phyloP scores from a whole-genome alignment of 1,140 invertebrate species.

The Meloidogyne floridensis region DNA sequence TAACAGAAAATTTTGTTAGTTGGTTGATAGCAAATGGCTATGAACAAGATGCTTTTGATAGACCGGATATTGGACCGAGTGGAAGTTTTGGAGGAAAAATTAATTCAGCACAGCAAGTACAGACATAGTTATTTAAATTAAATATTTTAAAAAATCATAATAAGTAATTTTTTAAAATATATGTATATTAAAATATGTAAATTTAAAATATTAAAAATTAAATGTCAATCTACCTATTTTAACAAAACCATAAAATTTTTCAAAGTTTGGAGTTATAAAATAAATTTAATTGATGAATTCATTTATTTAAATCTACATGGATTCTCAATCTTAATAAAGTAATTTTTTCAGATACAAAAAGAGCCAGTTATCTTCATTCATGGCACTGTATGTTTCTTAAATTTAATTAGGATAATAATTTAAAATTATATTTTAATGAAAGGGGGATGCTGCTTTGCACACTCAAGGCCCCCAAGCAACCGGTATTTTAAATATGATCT shows the following conservation, averaged over 20 bases:
- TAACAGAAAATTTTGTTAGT: slow-evolving; percentile 62
- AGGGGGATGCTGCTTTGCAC: slow-evolving; percentile 62
- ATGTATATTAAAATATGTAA: too few relatives aligned
- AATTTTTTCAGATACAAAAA: slow-evolving; percentile 45
- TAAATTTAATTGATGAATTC: too few relatives aligned
- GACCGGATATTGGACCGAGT: slow-evolving; percentile 64
- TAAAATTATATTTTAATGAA: slow-evolving; percentile 17
- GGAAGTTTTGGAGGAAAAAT: slow-evolving; percentile 62
- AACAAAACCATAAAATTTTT: too few relatives aligned
- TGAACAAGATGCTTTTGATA: slow-evolving; percentile 60
- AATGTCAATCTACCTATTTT: too few relatives aligned
- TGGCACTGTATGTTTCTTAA: slow-evolving; percentile 23
- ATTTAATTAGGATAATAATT: too few relatives aligned
- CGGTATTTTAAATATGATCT: slow-evolving; percentile 25
- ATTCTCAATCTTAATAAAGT: too few relatives aligned
- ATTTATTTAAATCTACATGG: too few relatives aligned
- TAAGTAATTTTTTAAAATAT: too few relatives aligned
- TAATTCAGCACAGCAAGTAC: slow-evolving; percentile 43
- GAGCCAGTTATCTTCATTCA: slow-evolving; percentile 65
- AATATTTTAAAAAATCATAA: too few relatives aligned
- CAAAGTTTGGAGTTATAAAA: too few relatives aligned
- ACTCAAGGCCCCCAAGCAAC: slow-evolving; percentile 62
- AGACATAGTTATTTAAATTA: too few relatives aligned
- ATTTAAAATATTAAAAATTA: too few relatives aligned
- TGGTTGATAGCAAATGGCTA: slow-evolving; percentile 65